Evolutionary conservation across 2,888 invertebrate genomes (phyloP).

Genomic region (Horisme vitalbata): DNA sequence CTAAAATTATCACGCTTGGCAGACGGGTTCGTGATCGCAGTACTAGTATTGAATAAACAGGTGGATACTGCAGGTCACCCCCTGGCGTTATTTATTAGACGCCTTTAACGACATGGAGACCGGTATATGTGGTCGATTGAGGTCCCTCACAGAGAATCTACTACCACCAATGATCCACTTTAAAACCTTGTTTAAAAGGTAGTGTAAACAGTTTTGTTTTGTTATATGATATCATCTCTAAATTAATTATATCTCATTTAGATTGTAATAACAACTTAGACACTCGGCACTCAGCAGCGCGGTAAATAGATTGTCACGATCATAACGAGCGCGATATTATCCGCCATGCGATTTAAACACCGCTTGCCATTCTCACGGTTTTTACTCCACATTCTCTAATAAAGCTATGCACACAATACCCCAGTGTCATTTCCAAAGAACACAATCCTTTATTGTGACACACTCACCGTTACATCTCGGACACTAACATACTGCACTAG

Average conservation of each 20-base stretch:
- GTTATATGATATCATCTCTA: slow-evolving; percentile 34
- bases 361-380: slow-evolving; percentile 62
- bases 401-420: slow-evolving; percentile 35
- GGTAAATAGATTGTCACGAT: slow-evolving; percentile 66
- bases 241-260: slow-evolving; percentile 51
- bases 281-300: slow-evolving; percentile 55
- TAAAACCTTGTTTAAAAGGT: too few species aligned
- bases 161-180: too few species aligned
- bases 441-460: slow-evolving; percentile 51
- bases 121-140: too few species aligned
- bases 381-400: slow-evolving; percentile 37
- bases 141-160: too few species aligned
- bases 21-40: too few species aligned
- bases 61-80: too few species aligned
- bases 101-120: too few species aligned
- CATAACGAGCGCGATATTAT: slow-evolving; percentile 59
- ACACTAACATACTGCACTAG: slow-evolving; percentile 70
- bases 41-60: too few species aligned
- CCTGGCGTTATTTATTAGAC: too few species aligned
- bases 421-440: slow-evolving; percentile 53
- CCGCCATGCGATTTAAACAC: slow-evolving; percentile 49
- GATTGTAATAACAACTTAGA: slow-evolving; percentile 48
- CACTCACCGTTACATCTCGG: slow-evolving; percentile 61
- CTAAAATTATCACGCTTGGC: too few species aligned
- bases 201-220: slow-evolving; percentile 21